Evolutionary conservation across 2,113 vertebrate genomes (phyloP), one percentile per base, ranked within the genome.

Genomic region (Passer domesticus): DNA sequence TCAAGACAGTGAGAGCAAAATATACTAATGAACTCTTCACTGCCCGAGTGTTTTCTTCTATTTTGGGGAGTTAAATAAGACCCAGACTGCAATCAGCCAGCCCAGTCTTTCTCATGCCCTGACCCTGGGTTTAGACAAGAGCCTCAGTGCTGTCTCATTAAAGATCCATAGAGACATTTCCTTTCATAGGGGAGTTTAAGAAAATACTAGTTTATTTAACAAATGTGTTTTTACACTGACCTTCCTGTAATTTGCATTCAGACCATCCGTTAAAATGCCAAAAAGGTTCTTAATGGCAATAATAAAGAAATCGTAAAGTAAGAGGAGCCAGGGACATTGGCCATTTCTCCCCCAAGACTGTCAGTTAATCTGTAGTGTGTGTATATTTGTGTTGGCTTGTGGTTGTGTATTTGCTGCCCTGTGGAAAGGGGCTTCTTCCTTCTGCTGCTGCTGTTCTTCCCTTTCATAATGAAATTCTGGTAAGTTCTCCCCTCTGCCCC

Each of bases 1-100:
- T 90, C 55, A 66, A 69, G 73, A 46, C 0, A 0, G n/a, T 1
- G 2, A 23, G 13, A 69, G 17, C 0, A 3, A 89, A 68, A 62
- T 64, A 69, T 27, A 7, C 22, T 43, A 47, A 81, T 13, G 35
- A 86, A 60, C 23, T 9, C 31, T 80, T 90, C 9, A 37, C 44
- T 78, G 21, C 39, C 19, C 28, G 49, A 63, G 46, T 24, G 39
- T 52, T 92, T 73, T 35, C 56, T 83, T 90, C 43, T 31, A 22
- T 24, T 86, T 83, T 77, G 39, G 50, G 30, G 46, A 50, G 60
- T 80, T 86, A 53, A 88, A 59, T 59, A n/a, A 56, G 24, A 16
- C 9, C 58, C 31, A n/a, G 49, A 24, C 23, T 83, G 39, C 59
- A 66, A 46, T 15, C 67, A 64, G 24, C 17, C 31, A 60, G 53